phyloP scores from a whole-genome alignment of 2,888 invertebrate species.

The Tineola bisselliella region DNA sequence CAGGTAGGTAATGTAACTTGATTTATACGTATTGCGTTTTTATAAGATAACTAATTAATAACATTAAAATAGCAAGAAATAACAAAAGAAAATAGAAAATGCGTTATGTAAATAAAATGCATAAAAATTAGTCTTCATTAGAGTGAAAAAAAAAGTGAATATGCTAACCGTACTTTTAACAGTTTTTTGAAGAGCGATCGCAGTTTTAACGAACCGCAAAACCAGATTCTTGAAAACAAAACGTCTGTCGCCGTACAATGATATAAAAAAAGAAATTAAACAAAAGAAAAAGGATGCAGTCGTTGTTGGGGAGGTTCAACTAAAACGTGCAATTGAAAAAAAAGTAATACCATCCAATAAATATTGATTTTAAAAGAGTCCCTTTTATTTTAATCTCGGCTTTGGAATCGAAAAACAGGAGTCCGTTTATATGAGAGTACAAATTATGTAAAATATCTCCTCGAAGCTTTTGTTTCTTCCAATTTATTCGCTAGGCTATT shows the following conservation, averaged over 20 bases:
- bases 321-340: conserved; percentile 61
- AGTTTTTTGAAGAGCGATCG: conserved; percentile 30
- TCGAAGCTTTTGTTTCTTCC: conserved; percentile 57
- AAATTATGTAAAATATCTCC: conserved; percentile 64
- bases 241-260: conserved; percentile 50
- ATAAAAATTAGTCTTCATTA: conserved; percentile 23
- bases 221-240: conserved; percentile 44
- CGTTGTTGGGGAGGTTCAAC: conserved; percentile 52
- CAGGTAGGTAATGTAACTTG: too few relatives aligned
- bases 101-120: conserved; percentile 19
- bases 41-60: too few relatives aligned
- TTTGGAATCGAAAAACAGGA: conserved; percentile 58
- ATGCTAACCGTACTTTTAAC: conserved; percentile 33
- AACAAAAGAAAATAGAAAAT: background rate
- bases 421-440: conserved; percentile 47
- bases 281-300: conserved; percentile 31
- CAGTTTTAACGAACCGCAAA: conserved; percentile 44
- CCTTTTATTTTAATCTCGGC: conserved; percentile 62
- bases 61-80: too few relatives aligned
- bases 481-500: conserved; percentile 57
- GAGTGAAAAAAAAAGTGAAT: conserved; percentile 17
- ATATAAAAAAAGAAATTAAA: conserved; percentile 44
- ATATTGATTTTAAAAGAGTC: conserved; percentile 63
- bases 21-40: too few relatives aligned
- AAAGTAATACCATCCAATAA: conserved; percentile 64